phyloP scores from a whole-genome alignment of 2,797 vertebrate genomes.

The Onychomys arenicola region DNA sequence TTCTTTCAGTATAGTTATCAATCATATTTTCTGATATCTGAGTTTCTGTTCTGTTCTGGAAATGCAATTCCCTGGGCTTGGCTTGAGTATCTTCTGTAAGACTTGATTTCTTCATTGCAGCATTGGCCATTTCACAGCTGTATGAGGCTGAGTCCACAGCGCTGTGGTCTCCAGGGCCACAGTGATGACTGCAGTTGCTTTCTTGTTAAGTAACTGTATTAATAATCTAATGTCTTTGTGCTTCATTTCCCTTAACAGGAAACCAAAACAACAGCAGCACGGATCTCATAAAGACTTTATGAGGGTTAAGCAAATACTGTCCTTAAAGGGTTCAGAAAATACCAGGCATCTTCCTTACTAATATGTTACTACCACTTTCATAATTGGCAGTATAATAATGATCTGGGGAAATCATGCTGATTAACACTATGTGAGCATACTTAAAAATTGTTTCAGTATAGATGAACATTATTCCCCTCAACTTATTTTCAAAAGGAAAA shows the following conservation, averaged over 20 bases:
- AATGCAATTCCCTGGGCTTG: not conserved
- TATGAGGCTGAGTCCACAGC: not conserved
- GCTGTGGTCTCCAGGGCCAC: too few relatives aligned
- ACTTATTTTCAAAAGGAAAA: slow-evolving; percentile 89
- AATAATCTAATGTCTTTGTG: not conserved
- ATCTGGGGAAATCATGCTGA: not conserved
- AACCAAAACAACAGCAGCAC: not conserved
- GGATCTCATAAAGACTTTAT: not conserved
- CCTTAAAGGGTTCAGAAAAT: not conserved
- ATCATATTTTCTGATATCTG: slow-evolving; percentile 67
- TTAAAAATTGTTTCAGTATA: not conserved
- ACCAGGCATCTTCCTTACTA: not conserved
- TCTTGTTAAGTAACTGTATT: not conserved
- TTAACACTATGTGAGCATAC: not conserved
- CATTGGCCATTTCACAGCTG: not conserved
- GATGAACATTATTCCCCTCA: not conserved
- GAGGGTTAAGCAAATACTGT: slow-evolving; percentile 14
- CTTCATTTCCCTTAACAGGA: not conserved
- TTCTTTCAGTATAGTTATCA: slow-evolving; percentile 62
- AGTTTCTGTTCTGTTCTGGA: not conserved
- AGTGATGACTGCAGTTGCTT: not conserved
- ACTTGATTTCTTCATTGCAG: not conserved
- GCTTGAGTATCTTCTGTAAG: not conserved
- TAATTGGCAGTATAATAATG: not conserved
- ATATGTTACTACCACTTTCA: not conserved